phyloP scores from a whole-genome alignment of 2,797 vertebrate species.

The Sebastes matsubarae region DNA sequence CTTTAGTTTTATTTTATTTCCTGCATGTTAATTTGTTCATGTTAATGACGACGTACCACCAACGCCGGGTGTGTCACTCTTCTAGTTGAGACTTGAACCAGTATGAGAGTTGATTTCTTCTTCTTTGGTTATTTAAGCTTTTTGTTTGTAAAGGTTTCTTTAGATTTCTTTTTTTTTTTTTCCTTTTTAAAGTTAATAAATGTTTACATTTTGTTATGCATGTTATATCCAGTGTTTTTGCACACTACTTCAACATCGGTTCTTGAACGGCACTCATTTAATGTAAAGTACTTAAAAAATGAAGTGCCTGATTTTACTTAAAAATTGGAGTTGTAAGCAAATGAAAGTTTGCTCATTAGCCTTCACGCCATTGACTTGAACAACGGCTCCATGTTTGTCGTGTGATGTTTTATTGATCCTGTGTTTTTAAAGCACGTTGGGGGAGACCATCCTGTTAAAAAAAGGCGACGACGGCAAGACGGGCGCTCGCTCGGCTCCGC shows the following conservation, averaged over 20 bases:
- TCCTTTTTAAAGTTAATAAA: slow-evolving; percentile 26
- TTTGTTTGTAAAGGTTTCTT: slow-evolving; percentile 52
- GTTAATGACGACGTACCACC: slow-evolving; percentile 19
- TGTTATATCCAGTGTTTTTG: slow-evolving; percentile 70
- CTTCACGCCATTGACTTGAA: slow-evolving; percentile 50
- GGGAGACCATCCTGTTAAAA: not conserved
- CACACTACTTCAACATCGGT: slow-evolving; percentile 59
- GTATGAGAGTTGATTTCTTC: slow-evolving; percentile 15
- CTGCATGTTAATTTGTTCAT: slow-evolving; percentile 10
- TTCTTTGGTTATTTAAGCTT: slow-evolving; percentile 60
- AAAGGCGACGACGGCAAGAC: not conserved
- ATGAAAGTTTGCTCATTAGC: slow-evolving; percentile 25
- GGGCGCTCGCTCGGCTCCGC: not conserved
- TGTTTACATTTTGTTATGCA: slow-evolving; percentile 79
- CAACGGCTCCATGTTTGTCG: not conserved
- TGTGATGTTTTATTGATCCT: not conserved
- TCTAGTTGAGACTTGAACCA: slow-evolving; percentile 32
- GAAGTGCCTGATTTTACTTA: slow-evolving; percentile 64
- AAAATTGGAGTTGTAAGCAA: slow-evolving; percentile 21
- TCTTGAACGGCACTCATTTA: slow-evolving; percentile 42
- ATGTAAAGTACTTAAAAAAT: slow-evolving; percentile 37
- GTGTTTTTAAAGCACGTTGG: not conserved
- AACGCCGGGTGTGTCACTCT: not conserved
- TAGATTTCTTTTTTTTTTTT: slow-evolving; percentile 19
- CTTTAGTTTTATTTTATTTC: not conserved